phyloP scores from a whole-genome alignment of 2,888 invertebrate species.

The Cataglyphis albicans region DNA sequence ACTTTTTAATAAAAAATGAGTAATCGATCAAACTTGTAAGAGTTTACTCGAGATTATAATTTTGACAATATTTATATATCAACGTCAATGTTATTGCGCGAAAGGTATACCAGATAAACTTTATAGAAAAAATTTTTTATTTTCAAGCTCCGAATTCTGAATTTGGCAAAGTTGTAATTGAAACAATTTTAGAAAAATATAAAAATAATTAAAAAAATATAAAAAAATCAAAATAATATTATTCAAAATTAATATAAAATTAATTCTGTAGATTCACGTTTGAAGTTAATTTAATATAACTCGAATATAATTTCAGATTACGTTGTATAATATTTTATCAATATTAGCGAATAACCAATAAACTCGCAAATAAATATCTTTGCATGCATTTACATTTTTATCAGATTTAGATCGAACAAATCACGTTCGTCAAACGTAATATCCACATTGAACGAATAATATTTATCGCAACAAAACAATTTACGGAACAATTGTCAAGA shows the following conservation, averaged over 20 bases:
- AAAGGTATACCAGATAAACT: too few relatives aligned
- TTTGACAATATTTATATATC: too few relatives aligned
- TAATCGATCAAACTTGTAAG: too few relatives aligned
- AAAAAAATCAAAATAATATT: background rate
- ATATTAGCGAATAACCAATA: background rate
- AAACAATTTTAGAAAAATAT: background rate
- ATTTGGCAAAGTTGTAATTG: background rate
- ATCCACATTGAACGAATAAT: background rate
- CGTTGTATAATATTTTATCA: background rate
- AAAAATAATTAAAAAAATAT: background rate
- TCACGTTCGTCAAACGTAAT: background rate
- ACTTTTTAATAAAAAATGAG: too few relatives aligned
- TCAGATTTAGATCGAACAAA: background rate
- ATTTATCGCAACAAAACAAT: background rate
- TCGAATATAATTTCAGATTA: background rate
- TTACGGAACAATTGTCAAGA: background rate
- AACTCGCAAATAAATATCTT: constrained; percentile 12
- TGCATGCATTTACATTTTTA: background rate
- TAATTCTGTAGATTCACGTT: background rate
- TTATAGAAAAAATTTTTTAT: background rate
- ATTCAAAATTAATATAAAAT: constrained; percentile 1
- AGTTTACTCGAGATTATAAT: too few relatives aligned
- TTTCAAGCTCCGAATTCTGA: background rate
- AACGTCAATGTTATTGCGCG: too few relatives aligned
- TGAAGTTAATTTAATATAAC: background rate